These are phyloP conservation scores for Xanthia togata DNA, from an alignment of 2,888 invertebrate species.

Conservation along the genomic window DNA sequence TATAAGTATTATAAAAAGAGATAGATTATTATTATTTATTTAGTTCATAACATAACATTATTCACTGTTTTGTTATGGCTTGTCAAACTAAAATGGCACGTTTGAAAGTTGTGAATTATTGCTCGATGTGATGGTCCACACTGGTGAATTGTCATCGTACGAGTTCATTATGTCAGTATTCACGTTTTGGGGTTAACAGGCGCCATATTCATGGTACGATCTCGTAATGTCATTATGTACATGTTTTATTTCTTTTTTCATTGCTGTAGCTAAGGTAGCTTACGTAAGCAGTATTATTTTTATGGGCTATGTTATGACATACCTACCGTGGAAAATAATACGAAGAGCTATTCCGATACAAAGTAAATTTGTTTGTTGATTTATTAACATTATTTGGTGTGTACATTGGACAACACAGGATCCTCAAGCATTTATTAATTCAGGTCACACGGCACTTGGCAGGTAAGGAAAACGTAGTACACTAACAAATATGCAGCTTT, in stretches of 20 bases:
- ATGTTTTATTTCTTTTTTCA: conserved; percentile 31
- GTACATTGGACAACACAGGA: conserved; percentile 31
- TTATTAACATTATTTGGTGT: neutral
- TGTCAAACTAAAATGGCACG: neutral
- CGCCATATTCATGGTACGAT: conserved; percentile 1
- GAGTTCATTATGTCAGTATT: neutral
- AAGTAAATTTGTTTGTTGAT: neutral
- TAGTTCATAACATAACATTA: neutral
- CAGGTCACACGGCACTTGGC: conserved; percentile 14
- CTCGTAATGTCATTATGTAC: conserved; percentile 9
- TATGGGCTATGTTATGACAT: conserved; percentile 16
- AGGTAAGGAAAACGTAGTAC: neutral
- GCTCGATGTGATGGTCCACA: neutral
- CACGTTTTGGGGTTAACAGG: conserved; percentile 38
- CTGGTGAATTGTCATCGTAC: neutral
- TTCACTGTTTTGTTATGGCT: neutral
- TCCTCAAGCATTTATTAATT: conserved; percentile 3
- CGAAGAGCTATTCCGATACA: neutral
- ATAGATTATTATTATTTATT: too few species aligned
- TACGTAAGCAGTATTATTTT: conserved; percentile 17
- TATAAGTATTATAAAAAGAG: too few species aligned
- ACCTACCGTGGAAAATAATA: neutral
- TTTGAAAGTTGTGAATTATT: neutral
- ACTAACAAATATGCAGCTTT: conserved; percentile 1
- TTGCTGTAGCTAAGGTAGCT: conserved; percentile 14